Base-by-base conservation (phyloP, 2,113 vertebrate genomes). In the Abramis brama region DNA sequence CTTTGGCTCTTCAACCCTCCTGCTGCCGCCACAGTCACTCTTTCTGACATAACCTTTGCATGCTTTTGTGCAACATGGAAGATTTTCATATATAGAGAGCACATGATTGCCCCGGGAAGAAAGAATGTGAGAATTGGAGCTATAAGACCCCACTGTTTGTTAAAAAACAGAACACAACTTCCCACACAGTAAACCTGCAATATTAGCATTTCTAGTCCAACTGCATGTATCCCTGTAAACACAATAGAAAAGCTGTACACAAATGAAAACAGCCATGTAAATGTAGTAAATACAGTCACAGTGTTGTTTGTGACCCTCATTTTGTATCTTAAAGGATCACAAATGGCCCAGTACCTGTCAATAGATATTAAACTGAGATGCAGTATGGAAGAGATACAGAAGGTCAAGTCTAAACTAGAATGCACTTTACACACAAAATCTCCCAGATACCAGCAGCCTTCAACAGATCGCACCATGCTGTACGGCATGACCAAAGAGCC, bases 401-500 rank as follows among this genome's bases (percentile, higher is more conserved):
- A 81, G 12, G 84, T 80, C 62, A 88, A 89, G 74, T 85, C 78
- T 19, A 90, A 87, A 83, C 82, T 85, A 17, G 73, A 78, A 85
- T 89, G 87, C 5, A 90, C 60, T 82, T 85, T 79, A 76, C 89
- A 91, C 47, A 89, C 80, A 25, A 86, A 1, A 12, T 88, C 82
- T 52, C 90, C 89, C 55, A 89, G n/a, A 60, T 85, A 90, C 90
- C 90, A 91, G 82, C 90, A 91, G 19, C 87, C 84, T 33, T 88
- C 82, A 64, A 91, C 86, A 55, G 84, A 89, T 62, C 80, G 25
- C 17, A 88, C 71, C 81, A 88, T 86, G 27, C 82, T 96, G 30
- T 92, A 96, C 33, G 96, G 95, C 96, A 97, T 96, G 82, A 57
- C 19, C 6, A 57, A 57, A 57, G 55, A 57, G 6, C 55, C 55